Conservation (phyloP, 2,888 invertebrate genomes). For the Axea sp. region DNA sequence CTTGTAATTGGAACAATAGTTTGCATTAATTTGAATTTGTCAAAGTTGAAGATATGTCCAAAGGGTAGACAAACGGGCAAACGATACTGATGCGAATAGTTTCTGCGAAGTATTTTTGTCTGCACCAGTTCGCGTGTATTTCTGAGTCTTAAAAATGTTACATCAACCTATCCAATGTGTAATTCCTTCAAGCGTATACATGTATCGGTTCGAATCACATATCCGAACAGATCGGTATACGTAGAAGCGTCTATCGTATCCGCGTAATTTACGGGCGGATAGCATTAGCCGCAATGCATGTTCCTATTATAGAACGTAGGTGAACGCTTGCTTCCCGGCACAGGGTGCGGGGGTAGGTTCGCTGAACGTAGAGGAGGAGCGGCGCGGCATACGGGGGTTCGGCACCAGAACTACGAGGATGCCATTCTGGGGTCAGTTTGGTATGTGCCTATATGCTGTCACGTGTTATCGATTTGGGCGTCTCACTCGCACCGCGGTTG, state of each 20-base stretch:
- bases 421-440: conserved; percentile 78
- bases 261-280: conserved; percentile 74
- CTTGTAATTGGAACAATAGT: too few species aligned
- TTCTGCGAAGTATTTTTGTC: too few species aligned
- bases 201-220: too few species aligned
- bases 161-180: too few species aligned
- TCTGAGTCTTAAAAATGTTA: too few species aligned
- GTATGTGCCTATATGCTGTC: conserved; percentile 76
- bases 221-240: conserved; percentile 55
- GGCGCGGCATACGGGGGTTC: conserved; percentile 55
- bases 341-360: conserved; percentile 58
- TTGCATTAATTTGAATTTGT: too few species aligned
- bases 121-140: too few species aligned
- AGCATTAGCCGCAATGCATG: conserved; percentile 75
- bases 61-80: too few species aligned
- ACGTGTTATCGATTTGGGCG: conserved; percentile 76
- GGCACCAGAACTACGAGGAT: conserved; percentile 67
- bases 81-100: too few species aligned
- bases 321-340: conserved; percentile 41
- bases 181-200: too few species aligned
- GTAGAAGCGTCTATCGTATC: conserved; percentile 70
- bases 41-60: too few species aligned
- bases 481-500: conserved; percentile 35
- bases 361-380: conserved; percentile 51
- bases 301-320: conserved; percentile 71